phyloP scores from a whole-genome alignment of 2,797 vertebrate genomes.

The Eidolon dupreanum region DNA sequence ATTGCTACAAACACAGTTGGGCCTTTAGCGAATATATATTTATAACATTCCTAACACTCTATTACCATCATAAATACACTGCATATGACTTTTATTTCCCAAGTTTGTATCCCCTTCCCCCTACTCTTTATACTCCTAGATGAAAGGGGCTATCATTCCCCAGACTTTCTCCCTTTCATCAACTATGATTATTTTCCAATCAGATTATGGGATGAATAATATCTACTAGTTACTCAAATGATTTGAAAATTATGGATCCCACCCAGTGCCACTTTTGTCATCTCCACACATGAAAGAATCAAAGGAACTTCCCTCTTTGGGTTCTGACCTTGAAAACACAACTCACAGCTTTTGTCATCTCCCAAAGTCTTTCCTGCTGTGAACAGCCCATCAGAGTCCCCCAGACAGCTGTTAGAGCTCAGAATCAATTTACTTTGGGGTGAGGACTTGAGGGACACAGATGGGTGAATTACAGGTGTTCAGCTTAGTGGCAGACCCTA shows the following conservation, averaged over 20 bases:
- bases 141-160: neutral
- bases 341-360: constrained; percentile 53
- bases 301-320: constrained; percentile 50
- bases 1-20: neutral
- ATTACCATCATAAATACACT: neutral
- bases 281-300: constrained; percentile 53
- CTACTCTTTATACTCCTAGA: neutral
- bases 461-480: constrained; percentile 83
- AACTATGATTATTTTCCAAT: constrained; percentile 43
- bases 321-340: constrained; percentile 78
- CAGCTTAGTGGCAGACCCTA: constrained; percentile 78
- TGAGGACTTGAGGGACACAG: constrained; percentile 80
- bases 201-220: neutral
- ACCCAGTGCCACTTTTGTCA: constrained; percentile 7
- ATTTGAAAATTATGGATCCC: constrained; percentile 29
- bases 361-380: constrained; percentile 62
- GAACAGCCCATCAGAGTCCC: constrained; percentile 72
- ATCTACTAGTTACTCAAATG: constrained; percentile 1
- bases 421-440: constrained; percentile 80
- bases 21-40: neutral
- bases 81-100: neutral
- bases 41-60: neutral
- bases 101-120: neutral
- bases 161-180: neutral
- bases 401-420: constrained; percentile 81